These are phyloP conservation scores for Eurois occulta DNA, from an alignment of 2,888 invertebrate species.

Conservation along the genomic window DNA sequence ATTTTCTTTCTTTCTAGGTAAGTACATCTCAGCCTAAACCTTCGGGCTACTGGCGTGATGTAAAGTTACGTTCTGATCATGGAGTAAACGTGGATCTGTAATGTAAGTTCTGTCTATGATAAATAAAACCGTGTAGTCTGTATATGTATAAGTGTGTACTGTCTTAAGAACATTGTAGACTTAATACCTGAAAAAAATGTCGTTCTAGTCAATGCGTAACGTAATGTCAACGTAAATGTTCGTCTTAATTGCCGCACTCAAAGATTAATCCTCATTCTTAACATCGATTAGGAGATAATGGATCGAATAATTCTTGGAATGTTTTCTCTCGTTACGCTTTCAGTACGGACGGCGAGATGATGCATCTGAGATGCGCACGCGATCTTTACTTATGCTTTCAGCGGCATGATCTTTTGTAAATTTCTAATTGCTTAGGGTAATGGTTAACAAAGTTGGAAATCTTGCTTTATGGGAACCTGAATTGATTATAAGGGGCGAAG, in stretches of 20 bases:
- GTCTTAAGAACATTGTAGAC: not conserved
- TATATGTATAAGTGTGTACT: not conserved
- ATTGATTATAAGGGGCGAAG: not conserved
- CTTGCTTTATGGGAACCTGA: not conserved
- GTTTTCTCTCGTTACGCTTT: conserved; percentile 86
- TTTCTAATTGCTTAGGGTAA: conserved; percentile 27
- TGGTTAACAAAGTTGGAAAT: not conserved
- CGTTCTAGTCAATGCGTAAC: not conserved
- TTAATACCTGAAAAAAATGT: conserved; percentile 11
- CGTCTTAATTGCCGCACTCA: conserved; percentile 20
- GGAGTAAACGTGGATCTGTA: not conserved
- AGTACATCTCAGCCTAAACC: not conserved
- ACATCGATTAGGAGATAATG: conserved; percentile 52
- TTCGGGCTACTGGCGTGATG: not conserved
- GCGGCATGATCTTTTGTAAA: conserved; percentile 51
- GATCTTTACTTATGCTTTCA: conserved; percentile 79
- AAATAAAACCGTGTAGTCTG: not conserved
- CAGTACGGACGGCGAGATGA: conserved; percentile 82
- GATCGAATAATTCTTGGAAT: conserved; percentile 71
- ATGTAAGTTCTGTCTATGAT: not conserved
- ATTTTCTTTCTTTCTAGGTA: not conserved
- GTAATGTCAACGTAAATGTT: conserved; percentile 38
- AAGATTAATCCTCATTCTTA: conserved; percentile 58
- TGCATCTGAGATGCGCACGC: conserved; percentile 76
- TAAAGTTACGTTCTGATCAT: not conserved